phyloP scores from a whole-genome alignment of 2,888 invertebrate species.

The Poecilus cupreus region DNA sequence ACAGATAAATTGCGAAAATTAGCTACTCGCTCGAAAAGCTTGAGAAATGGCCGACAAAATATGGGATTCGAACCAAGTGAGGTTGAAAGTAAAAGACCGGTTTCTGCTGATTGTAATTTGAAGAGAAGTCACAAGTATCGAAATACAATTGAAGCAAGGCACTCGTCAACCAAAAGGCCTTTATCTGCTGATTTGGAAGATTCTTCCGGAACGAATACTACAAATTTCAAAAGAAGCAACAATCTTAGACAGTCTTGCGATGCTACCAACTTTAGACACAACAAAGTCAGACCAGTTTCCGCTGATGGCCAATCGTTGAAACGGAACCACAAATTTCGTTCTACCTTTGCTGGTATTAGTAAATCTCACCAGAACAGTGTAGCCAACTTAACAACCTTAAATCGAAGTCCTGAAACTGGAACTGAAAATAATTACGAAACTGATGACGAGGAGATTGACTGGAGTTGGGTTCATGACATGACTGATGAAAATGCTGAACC shows the following conservation, averaged over 20 bases:
- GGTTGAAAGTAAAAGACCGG: neutral
- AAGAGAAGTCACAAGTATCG: neutral
- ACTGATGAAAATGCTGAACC: constrained; percentile 48
- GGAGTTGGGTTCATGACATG: constrained; percentile 69
- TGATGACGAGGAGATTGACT: constrained; percentile 68
- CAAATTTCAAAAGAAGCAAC: neutral
- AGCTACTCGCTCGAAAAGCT: constrained; percentile 40
- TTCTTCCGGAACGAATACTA: too few species aligned
- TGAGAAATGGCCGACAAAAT: constrained; percentile 7
- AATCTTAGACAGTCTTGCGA: neutral
- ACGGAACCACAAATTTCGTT: neutral
- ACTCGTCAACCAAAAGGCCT: neutral
- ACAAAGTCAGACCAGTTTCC: neutral
- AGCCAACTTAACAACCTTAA: too few species aligned
- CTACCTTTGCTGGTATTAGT: too few species aligned
- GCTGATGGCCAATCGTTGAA: neutral
- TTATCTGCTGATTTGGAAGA: neutral
- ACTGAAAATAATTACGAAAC: constrained; percentile 17
- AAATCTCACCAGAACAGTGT: too few species aligned
- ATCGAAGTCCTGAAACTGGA: neutral
- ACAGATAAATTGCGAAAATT: constrained; percentile 27
- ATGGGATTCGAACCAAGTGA: neutral
- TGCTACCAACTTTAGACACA: neutral
- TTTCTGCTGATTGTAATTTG: neutral
- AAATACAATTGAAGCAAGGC: constrained; percentile 19